These are phyloP conservation scores for Drepana falcataria DNA, from an alignment of 2,888 invertebrate species.

Conservation along the genomic window DNA sequence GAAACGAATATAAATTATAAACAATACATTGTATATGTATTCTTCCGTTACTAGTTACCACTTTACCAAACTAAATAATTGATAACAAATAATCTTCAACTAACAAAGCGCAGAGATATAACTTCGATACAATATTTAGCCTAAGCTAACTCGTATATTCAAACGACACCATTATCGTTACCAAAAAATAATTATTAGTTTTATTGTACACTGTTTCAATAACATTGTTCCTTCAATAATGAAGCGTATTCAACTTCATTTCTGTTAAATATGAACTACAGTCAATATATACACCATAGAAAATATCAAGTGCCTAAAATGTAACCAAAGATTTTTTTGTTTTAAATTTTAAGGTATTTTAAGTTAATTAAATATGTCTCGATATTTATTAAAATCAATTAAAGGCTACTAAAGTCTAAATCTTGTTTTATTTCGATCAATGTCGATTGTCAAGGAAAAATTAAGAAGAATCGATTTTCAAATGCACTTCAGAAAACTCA, in stretches of 20 bases:
- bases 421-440: constrained; percentile 10
- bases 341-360: constrained; percentile 10
- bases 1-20: background rate
- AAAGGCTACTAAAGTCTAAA: constrained; percentile 21
- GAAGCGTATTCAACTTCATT: constrained; percentile 20
- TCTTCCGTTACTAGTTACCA: background rate
- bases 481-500: too few species aligned
- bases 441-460: too few species aligned
- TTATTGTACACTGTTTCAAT: too few species aligned
- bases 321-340: constrained; percentile 13
- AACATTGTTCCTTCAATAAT: background rate
- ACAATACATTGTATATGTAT: too few species aligned
- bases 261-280: constrained; percentile 18
- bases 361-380: constrained; percentile 37
- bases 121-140: constrained; percentile 1
- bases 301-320: constrained; percentile 10
- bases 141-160: constrained; percentile 7
- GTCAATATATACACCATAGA: constrained; percentile 15
- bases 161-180: constrained; percentile 18
- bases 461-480: too few species aligned
- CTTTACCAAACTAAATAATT: background rate
- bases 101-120: too few species aligned
- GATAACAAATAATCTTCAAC: background rate
- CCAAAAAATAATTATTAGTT: constrained; percentile 17
- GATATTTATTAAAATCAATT: constrained; percentile 51